Percentiles rank a stretch among this genome's conserved stretches.
Evolutionary conservation across 2,888 invertebrate genomes (phyloP).

Genomic region (Arctia plantaginis): DNA sequence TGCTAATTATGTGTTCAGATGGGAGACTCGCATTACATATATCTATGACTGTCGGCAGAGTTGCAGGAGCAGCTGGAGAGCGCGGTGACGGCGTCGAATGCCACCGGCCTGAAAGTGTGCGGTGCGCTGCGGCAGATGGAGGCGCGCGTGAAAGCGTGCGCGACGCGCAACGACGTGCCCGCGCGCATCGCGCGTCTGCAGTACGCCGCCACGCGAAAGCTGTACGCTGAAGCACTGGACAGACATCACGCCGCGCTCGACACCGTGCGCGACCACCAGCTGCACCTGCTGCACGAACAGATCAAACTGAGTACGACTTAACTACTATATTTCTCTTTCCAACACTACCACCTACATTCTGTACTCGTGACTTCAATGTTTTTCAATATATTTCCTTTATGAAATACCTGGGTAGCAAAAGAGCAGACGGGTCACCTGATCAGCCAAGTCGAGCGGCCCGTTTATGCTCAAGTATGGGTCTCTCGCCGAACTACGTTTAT

Average conservation of each 20-base stretch:
- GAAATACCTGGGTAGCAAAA: background rate
- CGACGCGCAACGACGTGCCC: constrained; percentile 78
- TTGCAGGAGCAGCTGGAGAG: constrained; percentile 88
- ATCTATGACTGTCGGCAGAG: constrained; percentile 66
- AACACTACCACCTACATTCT: background rate
- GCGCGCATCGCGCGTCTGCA: constrained; percentile 79
- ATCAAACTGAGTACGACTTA: constrained; percentile 81
- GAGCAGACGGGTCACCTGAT: background rate
- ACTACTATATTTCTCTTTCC: constrained; percentile 19
- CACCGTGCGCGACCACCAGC: constrained; percentile 83
- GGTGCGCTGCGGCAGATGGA: constrained; percentile 85
- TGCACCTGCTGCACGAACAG: constrained; percentile 85
- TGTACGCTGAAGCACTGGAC: constrained; percentile 80
- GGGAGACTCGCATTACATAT: too few species aligned
- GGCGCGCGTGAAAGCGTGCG: constrained; percentile 55
- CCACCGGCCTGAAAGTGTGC: constrained; percentile 82
- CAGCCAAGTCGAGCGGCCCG: background rate
- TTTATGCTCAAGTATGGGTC: too few species aligned
- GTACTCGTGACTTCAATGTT: too few species aligned
- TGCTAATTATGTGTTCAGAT: too few species aligned
- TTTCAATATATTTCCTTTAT: background rate
- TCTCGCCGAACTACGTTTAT: too few species aligned
- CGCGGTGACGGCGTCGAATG: constrained; percentile 83
- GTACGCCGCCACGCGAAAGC: constrained; percentile 78
- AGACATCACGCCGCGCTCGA: constrained; percentile 84